Conservation (phyloP, 2,888 invertebrate species). For the Chelonus formosanus region DNA sequence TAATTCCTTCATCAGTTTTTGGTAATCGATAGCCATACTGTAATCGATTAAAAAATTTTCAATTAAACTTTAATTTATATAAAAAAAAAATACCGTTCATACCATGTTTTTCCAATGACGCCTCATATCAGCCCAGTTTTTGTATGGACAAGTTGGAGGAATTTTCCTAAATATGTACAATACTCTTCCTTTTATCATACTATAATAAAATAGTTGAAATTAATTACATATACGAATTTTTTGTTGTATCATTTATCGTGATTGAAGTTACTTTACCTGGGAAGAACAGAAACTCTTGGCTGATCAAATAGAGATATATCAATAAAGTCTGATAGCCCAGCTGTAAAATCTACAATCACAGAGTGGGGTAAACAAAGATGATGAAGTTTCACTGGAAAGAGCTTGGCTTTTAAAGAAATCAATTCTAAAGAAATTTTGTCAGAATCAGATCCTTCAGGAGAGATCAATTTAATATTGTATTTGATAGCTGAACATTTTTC, state of each 20-base stretch:
- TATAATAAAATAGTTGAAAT: constrained; percentile 33
- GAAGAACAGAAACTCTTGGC: constrained; percentile 53
- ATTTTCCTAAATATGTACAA: constrained; percentile 51
- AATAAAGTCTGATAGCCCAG: constrained; percentile 45
- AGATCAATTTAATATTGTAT: constrained; percentile 45
- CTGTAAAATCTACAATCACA: constrained; percentile 45
- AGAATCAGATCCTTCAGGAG: constrained; percentile 41
- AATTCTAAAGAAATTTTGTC: constrained; percentile 42
- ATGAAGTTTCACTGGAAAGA: constrained; percentile 46
- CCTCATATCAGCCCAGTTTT: constrained; percentile 53
- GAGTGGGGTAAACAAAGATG: constrained; percentile 40
- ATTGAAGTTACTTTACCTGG: constrained; percentile 51
- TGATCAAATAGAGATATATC: constrained; percentile 41
- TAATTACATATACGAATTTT: constrained; percentile 8
- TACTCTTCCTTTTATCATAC: constrained; percentile 54
- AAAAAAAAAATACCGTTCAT: constrained; percentile 18
- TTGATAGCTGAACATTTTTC: constrained; percentile 47
- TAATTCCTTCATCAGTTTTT: constrained; percentile 45
- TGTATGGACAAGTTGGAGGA: constrained; percentile 50
- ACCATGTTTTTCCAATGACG: constrained; percentile 64
- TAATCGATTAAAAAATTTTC: constrained; percentile 4
- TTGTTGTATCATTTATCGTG: constrained; percentile 16
- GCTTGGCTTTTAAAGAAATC: constrained; percentile 42
- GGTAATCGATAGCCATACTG: constrained; percentile 60
- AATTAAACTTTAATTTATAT: not conserved